Evolutionary conservation across 2,888 invertebrate genomes (phyloP).

Genomic region (Amphimallon solstitiale): DNA sequence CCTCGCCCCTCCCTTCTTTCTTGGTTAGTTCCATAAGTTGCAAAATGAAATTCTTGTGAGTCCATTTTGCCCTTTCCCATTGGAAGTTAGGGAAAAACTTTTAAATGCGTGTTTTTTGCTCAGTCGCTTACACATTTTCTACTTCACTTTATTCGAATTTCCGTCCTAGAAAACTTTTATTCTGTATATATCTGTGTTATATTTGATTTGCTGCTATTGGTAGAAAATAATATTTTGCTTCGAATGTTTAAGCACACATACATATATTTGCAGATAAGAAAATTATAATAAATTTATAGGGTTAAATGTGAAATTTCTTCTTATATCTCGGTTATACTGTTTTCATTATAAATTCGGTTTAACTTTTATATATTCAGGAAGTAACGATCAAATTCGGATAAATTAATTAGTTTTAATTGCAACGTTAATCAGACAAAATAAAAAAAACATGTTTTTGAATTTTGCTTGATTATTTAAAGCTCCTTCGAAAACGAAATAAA

Average conservation of each 20-base stretch:
- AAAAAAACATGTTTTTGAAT: too few species aligned
- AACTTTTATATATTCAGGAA: too few species aligned
- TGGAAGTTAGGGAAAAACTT: neutral
- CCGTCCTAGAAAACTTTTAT: conserved; percentile 1
- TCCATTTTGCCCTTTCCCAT: neutral
- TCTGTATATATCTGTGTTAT: neutral
- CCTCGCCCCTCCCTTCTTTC: conserved; percentile 4
- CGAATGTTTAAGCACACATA: neutral
- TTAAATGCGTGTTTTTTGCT: conserved; percentile 18
- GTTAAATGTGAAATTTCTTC: too few species aligned
- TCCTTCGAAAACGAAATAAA: too few species aligned
- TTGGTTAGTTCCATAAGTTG: conserved; percentile 21
- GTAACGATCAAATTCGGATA: too few species aligned
- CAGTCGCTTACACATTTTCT: conserved; percentile 17
- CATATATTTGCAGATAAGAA: too few species aligned
- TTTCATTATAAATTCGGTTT: too few species aligned
- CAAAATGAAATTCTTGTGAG: conserved; percentile 31
- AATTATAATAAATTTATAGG: too few species aligned
- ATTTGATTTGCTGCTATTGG: neutral
- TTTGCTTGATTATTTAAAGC: too few species aligned
- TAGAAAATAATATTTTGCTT: neutral
- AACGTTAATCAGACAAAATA: too few species aligned
- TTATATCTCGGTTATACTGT: too few species aligned
- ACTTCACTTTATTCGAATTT: conserved; percentile 14
- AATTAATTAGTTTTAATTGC: too few species aligned